A percentile compares a stretch with the other conserved stretches of the same genome.
Conservation (phyloP, 2,888 invertebrate genomes). For the Leucoptera coffeella region DNA sequence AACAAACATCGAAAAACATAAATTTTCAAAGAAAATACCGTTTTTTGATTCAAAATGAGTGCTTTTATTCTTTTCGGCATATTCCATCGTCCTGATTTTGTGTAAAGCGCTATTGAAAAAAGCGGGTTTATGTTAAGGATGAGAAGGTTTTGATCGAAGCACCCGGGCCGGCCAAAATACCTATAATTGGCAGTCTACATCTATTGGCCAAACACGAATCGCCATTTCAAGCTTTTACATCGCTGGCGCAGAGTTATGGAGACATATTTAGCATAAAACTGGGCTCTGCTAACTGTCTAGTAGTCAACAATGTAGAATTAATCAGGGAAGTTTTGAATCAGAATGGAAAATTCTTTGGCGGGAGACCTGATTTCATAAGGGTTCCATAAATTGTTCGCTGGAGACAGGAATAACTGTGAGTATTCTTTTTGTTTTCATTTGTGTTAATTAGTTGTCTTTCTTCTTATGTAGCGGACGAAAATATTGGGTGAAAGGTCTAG, state of each 20-base stretch:
- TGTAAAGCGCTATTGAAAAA: no score
- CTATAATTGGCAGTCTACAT: constrained; percentile 66
- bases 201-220: constrained; percentile 56
- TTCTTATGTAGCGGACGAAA: no score
- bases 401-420: constrained; percentile 84
- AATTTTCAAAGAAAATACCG: no score
- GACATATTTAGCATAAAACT: constrained; percentile 66
- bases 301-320: constrained; percentile 66
- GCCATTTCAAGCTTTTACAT: constrained; percentile 68
- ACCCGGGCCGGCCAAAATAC: constrained; percentile 61
- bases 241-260: constrained; percentile 62
- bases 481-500: no score
- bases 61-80: constrained; percentile 19
- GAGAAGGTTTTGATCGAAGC: constrained; percentile 26
- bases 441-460: no score
- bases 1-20: no score
- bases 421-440: constrained; percentile 14
- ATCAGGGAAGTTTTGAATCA: constrained; percentile 72
- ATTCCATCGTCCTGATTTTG: no score
- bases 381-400: constrained; percentile 77
- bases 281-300: constrained; percentile 63
- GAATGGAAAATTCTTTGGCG: constrained; percentile 76
- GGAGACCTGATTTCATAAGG: constrained; percentile 75
- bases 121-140: no score
- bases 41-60: no score